Base-by-base conservation (phyloP, 2,797 vertebrate species). In the Podargus strigoides region DNA sequence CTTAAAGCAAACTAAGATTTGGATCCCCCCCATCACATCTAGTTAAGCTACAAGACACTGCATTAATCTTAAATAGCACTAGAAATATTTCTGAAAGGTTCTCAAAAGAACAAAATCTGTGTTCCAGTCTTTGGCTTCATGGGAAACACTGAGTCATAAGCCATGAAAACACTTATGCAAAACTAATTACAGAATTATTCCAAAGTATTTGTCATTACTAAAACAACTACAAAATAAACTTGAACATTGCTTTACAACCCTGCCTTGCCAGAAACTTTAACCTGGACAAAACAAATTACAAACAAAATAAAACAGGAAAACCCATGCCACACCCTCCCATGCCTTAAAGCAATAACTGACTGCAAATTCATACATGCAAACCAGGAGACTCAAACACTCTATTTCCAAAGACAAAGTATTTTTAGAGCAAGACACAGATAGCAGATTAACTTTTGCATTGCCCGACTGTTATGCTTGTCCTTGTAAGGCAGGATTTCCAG, bases 1-100 rank as follows among this genome's bases (percentile, higher is more conserved):
- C 74, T 41, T 59, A 32, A 49, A 63, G 39, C 28, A 69, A 90
- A 78, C n/a, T 5, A 72, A 36, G n/a, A 34, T 82, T 66, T 90
- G 67, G 62, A 76, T 41, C 6, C 53, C 27, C 30, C 67, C 27
- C 58, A 44, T 36, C 2, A 1, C 73, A 72, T 75, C 88, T 66
- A 68, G 44, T 91, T 60, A 90, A 59, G 68, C 76, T 67, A 32
- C 41, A 62, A 44, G 66, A 69, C 47, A 49, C 60, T 49, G 69
- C 34, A 60, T 44, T 85, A 12, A 74, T 63, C 67, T 12, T 67
- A 41, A 68, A 62, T 13, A 81, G 52, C 62, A 83, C 42, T 47
- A 86, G 67, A 26, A 73, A 37, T 59, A 84, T 86, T 91, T 90
- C 77, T 62, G 76, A 89, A 87, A 90, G 83, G 69, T 94, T 93